Percentiles rank a stretch among this genome's conserved stretches.
phyloP scores from a whole-genome alignment of 2,113 vertebrate species.

The Xiphophorus hellerii region DNA sequence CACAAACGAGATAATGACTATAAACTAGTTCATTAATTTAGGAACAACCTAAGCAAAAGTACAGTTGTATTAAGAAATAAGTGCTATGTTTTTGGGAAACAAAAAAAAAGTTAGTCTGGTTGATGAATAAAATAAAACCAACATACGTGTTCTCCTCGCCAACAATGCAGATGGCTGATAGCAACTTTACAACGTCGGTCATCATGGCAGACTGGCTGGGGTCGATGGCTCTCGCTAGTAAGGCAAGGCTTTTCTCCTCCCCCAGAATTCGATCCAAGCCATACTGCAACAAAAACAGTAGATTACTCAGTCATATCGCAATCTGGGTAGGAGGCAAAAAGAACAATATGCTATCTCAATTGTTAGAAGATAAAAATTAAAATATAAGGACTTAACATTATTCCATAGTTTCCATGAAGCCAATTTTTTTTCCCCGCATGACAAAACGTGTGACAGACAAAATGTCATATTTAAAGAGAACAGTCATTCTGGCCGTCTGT shows the following conservation, averaged over 20 bases:
- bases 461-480: background rate
- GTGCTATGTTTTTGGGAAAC: background rate
- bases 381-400: background rate
- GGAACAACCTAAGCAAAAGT: too few relatives aligned
- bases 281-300: conserved; percentile 81
- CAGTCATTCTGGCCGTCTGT: conserved; percentile 1
- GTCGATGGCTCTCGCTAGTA: conserved; percentile 91
- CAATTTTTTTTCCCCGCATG: background rate
- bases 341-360: background rate
- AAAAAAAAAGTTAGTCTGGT: background rate
- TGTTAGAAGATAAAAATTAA: background rate
- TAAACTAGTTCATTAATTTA: background rate
- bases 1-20: background rate
- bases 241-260: conserved; percentile 90
- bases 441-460: background rate
- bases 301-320: conserved; percentile 2
- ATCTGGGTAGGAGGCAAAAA: conserved; percentile 9
- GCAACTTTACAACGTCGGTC: conserved; percentile 94
- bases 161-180: conserved; percentile 97
- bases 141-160: conserved; percentile 96
- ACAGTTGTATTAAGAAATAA: background rate
- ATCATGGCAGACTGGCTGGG: conserved; percentile 90
- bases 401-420: background rate
- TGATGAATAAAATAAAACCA: background rate
- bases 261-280: conserved; percentile 94